Base-by-base conservation (phyloP, 2,113 vertebrate genomes). In the Columba livia region DNA sequence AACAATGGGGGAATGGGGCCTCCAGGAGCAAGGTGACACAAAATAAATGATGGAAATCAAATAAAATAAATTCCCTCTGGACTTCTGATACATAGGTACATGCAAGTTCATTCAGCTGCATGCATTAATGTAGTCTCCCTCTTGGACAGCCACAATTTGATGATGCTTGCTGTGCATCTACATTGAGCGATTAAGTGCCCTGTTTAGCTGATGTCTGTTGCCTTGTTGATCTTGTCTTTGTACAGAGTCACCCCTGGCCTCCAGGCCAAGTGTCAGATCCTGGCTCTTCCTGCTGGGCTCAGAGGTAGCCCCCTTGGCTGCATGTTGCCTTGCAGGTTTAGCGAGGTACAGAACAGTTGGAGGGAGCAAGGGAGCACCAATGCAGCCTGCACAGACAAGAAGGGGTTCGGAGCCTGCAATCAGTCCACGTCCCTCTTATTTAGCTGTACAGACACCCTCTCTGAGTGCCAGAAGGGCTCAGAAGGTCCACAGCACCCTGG, bases 311-410 rank as follows among this genome's bases (percentile, higher is more conserved):
- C 4, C 13, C 6, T 44, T 71, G 65, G 31, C 36, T 3, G 3
- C 61, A 62, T 5, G 0, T 32, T 53, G 38, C 28, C 24, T 66
- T 74, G 24, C 38, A n/a, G 31, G 12, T 11, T 44, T 78, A 44
- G 5, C 0, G 0, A 82, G 40, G 28, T 67, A 50, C 47, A 44
- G 66, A 42, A 25, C 7, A 66, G 28, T 26, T 36, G 1, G 1
- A 74, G 12, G 16, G 56, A 78, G 28, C 1, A 1, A 42, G 23
- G 32, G 5, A 65, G 18, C 20, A 21, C 14, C 0, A 1, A 36
- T 6, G 4, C 20, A 70, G 29, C 23, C 40, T 66, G 21, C 15
- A 4, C 11, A 5, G 16, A 12, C 21, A 82, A 71, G 36, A 62
- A 31, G 23, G 9, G 11, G 3, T 62, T 85, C 53, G 40, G 48